Evolutionary conservation across 2,888 invertebrate species (phyloP).

Genomic region (Clivina fossor): DNA sequence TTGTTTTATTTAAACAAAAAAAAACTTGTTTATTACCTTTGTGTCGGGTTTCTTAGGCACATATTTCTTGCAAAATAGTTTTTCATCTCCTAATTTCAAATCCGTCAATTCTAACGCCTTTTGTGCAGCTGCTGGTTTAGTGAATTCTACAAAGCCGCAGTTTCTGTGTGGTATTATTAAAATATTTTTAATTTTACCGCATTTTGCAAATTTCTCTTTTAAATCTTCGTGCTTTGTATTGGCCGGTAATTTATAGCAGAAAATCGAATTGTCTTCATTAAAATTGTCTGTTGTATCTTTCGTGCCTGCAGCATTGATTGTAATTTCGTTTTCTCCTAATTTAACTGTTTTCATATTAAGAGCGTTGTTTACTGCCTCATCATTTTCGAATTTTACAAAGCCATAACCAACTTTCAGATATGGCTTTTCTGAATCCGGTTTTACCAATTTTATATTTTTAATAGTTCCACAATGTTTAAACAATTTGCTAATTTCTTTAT

Average conservation of each 20-base stretch:
- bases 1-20: too few relatives aligned
- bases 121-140: not conserved
- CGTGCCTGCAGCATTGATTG: too few relatives aligned
- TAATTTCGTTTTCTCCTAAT: too few relatives aligned
- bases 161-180: constrained; percentile 31
- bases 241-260: not conserved
- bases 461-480: too few relatives aligned
- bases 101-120: not conserved
- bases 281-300: not conserved
- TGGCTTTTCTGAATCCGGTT: too few relatives aligned
- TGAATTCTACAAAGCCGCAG: constrained; percentile 50
- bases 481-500: too few relatives aligned
- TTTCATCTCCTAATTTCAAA: not conserved
- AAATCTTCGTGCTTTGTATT: not conserved
- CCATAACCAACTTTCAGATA: too few relatives aligned
- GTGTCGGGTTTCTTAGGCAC: not conserved
- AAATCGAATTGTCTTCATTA: not conserved
- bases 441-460: too few relatives aligned
- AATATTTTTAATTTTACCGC: constrained; percentile 1
- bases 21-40: not conserved
- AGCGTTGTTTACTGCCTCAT: too few relatives aligned
- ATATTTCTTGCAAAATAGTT: not conserved
- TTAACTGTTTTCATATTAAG: too few relatives aligned
- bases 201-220: not conserved
- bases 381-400: too few relatives aligned